phyloP scores from a whole-genome alignment of 1,140 invertebrate genomes.

The Drosophila aff. region DNA sequence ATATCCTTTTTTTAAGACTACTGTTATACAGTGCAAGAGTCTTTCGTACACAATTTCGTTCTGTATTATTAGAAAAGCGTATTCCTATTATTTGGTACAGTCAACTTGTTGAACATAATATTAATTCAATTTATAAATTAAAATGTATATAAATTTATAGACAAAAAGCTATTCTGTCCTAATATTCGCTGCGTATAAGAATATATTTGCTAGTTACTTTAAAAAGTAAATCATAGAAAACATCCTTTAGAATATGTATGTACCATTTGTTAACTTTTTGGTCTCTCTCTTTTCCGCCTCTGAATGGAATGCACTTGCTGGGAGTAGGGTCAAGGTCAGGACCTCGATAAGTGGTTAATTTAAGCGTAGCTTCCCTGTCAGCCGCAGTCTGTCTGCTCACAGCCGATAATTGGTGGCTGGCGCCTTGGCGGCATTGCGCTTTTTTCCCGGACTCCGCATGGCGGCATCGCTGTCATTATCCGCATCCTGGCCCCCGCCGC shows the following conservation, averaged over 20 bases:
- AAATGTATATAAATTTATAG: not conserved
- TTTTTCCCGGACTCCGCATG: constrained; percentile 59
- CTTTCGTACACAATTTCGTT: not conserved
- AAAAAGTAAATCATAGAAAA: constrained; percentile 7
- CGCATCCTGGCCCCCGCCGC: constrained; percentile 26
- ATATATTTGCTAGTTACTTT: constrained; percentile 6
- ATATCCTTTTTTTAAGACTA: not conserved
- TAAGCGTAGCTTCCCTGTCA: constrained; percentile 36
- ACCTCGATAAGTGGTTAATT: constrained; percentile 30
- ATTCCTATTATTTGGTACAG: not conserved
- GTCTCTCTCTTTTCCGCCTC: not conserved
- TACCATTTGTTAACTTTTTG: constrained; percentile 17
- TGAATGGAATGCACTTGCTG: constrained; percentile 32
- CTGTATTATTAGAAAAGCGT: not conserved
- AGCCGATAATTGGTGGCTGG: constrained; percentile 75
- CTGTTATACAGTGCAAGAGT: constrained; percentile 1
- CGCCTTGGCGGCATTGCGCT: constrained; percentile 57
- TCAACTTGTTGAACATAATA: constrained; percentile 4
- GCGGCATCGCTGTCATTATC: constrained; percentile 41
- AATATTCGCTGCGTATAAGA: not conserved
- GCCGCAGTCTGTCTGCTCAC: constrained; percentile 46
- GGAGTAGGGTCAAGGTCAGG: constrained; percentile 16
- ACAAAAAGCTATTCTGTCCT: not conserved
- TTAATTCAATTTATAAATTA: not conserved
- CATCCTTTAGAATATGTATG: constrained; percentile 21